Conservation (phyloP, 2,113 vertebrate genomes). For the Oplegnathus fasciatus region DNA sequence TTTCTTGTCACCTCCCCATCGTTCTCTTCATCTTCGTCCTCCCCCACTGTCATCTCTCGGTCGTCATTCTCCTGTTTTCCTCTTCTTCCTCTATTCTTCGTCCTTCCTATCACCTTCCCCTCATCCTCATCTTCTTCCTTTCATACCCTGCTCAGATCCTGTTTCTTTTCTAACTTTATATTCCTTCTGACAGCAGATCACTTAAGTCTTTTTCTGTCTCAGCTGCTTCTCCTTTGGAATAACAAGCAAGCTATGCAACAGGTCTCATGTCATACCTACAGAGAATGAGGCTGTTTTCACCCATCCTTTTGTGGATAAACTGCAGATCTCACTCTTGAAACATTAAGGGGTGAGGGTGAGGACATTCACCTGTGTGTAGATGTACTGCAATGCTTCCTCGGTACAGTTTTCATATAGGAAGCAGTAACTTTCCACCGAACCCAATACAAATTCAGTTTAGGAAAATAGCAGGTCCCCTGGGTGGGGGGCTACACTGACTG, state of each 20-base stretch:
- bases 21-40: constrained; percentile 4
- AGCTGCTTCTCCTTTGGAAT: constrained; percentile 19
- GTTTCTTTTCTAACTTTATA: constrained; percentile 24
- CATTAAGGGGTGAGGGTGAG: constrained; percentile 1
- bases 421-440: constrained; percentile 13
- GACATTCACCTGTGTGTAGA: constrained; percentile 7
- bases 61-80: constrained; percentile 21
- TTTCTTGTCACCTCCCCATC: background rate
- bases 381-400: background rate
- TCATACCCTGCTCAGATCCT: constrained; percentile 18
- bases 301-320: background rate
- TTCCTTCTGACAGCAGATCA: constrained; percentile 41
- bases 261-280: constrained; percentile 17
- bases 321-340: constrained; percentile 1
- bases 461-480: constrained; percentile 17
- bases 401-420: constrained; percentile 8
- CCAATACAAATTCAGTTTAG: constrained; percentile 51
- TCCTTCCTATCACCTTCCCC: constrained; percentile 55
- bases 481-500: constrained; percentile 4
- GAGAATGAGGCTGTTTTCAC: constrained; percentile 8
- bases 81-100: constrained; percentile 9
- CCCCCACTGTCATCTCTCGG: constrained; percentile 30
- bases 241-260: constrained; percentile 47
- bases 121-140: constrained; percentile 28
- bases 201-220: constrained; percentile 44